Conservation (phyloP, 2,113 vertebrate genomes). For the Acanthochromis polyacanthus region DNA sequence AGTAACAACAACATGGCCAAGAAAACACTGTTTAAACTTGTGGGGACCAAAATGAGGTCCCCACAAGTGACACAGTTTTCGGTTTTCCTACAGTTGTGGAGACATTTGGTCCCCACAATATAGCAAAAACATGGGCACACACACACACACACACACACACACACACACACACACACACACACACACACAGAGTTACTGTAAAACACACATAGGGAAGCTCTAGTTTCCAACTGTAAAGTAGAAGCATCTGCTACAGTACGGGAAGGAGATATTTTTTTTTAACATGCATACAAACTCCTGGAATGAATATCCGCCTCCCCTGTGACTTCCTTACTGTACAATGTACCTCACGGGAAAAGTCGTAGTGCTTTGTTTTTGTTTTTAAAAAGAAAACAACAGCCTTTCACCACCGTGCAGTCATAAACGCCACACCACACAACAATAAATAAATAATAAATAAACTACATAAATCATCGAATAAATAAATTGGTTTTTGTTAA, state of each 20-base stretch:
- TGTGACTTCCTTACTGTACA: neutral
- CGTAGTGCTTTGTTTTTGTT: neutral
- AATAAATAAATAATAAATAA: slow-evolving; percentile 70
- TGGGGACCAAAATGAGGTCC: too few relatives aligned
- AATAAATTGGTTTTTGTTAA: slow-evolving; percentile 51
- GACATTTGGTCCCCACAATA: too few relatives aligned
- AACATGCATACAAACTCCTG: slow-evolving; percentile 32
- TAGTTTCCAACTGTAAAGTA: slow-evolving; percentile 48
- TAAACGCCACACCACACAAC: slow-evolving; percentile 29
- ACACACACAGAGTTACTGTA: slow-evolving; percentile 15
- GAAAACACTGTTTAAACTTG: too few relatives aligned
- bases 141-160: slow-evolving; percentile 21
- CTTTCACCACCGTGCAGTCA: slow-evolving; percentile 6
- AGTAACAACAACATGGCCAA: too few relatives aligned
- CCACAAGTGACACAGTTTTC: too few relatives aligned
- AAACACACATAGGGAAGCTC: slow-evolving; percentile 57
- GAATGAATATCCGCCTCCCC: slow-evolving; percentile 16
- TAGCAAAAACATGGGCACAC: too few relatives aligned
- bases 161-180: slow-evolving; percentile 19
- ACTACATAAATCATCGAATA: slow-evolving; percentile 23
- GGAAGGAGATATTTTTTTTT: slow-evolving; percentile 16
- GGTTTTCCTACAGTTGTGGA: too few relatives aligned
- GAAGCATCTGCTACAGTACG: slow-evolving; percentile 66
- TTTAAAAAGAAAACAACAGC: slow-evolving; percentile 6
- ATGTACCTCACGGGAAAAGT: slow-evolving; percentile 4